These are phyloP conservation scores for Idaea straminata DNA, from an alignment of 2,888 invertebrate species.

Conservation along the genomic window DNA sequence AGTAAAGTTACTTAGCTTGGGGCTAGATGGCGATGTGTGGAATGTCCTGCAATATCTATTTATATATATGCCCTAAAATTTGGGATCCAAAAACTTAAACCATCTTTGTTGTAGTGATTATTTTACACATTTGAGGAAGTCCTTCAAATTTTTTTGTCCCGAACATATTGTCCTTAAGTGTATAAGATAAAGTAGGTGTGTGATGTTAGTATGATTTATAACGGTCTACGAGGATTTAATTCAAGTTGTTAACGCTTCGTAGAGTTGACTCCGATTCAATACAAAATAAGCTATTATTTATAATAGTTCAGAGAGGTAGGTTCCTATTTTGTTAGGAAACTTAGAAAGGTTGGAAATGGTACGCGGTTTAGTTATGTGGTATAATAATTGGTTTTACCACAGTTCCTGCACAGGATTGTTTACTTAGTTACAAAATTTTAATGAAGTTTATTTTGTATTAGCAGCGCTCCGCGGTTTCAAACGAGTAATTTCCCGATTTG, in stretches of 20 bases:
- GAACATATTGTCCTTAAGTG: not conserved
- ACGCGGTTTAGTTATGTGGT: not conserved
- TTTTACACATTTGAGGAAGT: no score
- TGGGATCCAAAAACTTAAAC: no score
- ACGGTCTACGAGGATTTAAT: slow-evolving; percentile 16
- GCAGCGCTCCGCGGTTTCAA: no score
- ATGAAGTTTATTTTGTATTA: not conserved
- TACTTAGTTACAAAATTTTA: not conserved
- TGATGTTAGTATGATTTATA: slow-evolving; percentile 12
- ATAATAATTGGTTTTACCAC: not conserved
- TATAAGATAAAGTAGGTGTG: slow-evolving; percentile 10
- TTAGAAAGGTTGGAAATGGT: not conserved
- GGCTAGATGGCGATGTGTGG: no score
- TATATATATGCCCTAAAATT: no score
- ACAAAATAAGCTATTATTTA: not conserved
- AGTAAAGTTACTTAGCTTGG: no score
- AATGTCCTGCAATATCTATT: no score
- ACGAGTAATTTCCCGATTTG: no score
- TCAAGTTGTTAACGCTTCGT: slow-evolving; percentile 11
- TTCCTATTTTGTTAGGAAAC: not conserved
- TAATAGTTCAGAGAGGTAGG: not conserved
- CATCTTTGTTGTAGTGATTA: no score
- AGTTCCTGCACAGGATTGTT: not conserved
- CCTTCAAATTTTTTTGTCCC: no score
- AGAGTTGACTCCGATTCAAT: not conserved